Base-by-base conservation (phyloP, 2,113 vertebrate species). In the Apeltes quadracus region DNA sequence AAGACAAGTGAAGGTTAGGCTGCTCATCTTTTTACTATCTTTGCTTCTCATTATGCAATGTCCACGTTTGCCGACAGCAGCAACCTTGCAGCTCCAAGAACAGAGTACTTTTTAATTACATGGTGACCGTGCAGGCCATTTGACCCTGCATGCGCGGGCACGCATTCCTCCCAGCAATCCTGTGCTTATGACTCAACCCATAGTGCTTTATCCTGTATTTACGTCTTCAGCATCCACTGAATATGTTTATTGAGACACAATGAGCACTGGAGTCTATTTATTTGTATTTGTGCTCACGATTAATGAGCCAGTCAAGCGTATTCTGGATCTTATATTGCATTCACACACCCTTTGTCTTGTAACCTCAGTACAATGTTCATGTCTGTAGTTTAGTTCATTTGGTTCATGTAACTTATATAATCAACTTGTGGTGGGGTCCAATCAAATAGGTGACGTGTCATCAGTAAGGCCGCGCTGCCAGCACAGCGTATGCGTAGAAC, bases 71-170 rank as follows among this genome's bases (percentile, higher is more conserved):
- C n/a, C 54, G 39, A 32, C 41, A 67, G 48, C 20, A 32, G 18
- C 34, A 75, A 71, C 56, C 66, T 68, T 51, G 44, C 48, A 56
- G 64, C 71, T 75, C 62, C 7, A 27, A 68, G 70, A 69, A 69
- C 61, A 78, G 38, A 71, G 46, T 32, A 59, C 44, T 55, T 67
- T 74, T 75, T 72, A 81, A 78, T 78, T 68, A 62, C 36, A 23
- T 54, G 32, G 22, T 59, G 61, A 53, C 25, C 61, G n/a, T 43
- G 15, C 18, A 10, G 36, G 53, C 13, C 8, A 44, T 29, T 32
- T 58, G 41, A 43, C 27, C 59, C 54, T 25, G 29, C 25, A 20
- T 48, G 14, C 7, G 6, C n/a, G 9, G 7, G 39, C 12, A n/a
- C 1, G 4, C 8, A 11, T 25, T 51, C 1, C 15, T 16, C 50